Percentiles rank a stretch among this genome's conserved stretches.
Conservation (phyloP, 2,113 vertebrate species). For the Sciurus niger region DNA sequence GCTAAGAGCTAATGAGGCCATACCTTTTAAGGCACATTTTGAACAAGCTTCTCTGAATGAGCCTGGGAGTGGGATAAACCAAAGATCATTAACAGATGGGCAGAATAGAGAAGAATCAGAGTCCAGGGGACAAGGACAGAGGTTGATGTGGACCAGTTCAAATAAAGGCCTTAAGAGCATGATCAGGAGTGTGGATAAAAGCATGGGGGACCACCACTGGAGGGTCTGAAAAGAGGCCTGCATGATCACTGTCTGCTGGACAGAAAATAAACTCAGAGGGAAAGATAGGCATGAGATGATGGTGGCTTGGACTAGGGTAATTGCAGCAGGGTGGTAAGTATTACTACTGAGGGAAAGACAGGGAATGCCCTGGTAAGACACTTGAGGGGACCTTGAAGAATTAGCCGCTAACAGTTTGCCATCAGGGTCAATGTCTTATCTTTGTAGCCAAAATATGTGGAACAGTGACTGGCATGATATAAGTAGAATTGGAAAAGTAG, state of each 20-base stretch:
- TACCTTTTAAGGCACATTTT: neutral
- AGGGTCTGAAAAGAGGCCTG: neutral
- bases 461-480: neutral
- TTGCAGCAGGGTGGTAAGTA: neutral
- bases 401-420: neutral
- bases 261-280: neutral
- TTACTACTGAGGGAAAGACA: neutral
- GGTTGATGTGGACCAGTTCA: neutral
- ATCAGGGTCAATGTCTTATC: neutral
- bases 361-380: neutral
- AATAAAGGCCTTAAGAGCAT: neutral
- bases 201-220: neutral
- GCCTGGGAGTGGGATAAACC: constrained; percentile 3
- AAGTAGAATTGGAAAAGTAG: constrained; percentile 3
- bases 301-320: neutral
- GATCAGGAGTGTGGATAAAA: neutral
- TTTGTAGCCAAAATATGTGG: neutral
- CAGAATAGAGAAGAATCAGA: neutral
- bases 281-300: neutral
- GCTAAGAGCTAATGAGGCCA: neutral
- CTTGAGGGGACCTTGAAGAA: neutral
- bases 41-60: neutral
- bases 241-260: neutral
- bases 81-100: neutral
- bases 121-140: neutral